Evolutionary conservation across 2,888 invertebrate species (phyloP), one percentile per base, ranked within the genome.

Genomic region (Liodrosophila aerea): DNA sequence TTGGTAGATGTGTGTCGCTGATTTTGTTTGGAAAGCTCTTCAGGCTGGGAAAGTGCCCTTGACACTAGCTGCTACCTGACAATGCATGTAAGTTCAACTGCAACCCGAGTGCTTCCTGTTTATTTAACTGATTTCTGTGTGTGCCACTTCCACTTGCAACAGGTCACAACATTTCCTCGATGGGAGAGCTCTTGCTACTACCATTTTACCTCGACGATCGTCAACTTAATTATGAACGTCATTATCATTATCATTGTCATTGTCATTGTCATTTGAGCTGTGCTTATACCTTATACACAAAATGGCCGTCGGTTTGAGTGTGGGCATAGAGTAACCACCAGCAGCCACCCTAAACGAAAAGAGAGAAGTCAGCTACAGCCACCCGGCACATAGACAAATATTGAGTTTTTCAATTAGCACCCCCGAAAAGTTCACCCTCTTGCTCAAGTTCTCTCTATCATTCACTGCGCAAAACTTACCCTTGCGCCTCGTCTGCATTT

Each of bases 391-490:
- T 68, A 76, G 70, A 74, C 75, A 81, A 76, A 80, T 77, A 81
- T 83, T 81, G 81, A 65, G 73, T 68, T 72, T 83, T 76, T 80
- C 83, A 76, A 83, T 83, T 80, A 83, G 65, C 75, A 83, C 64
- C 76, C 81, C 76, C 61, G 61, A 74, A 64, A 72, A 59, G 46
- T 66, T 33, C 37, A 54, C 37, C 53, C 16, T 49, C 49, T 22
- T 36, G 18, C 40, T 9, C 11, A 27, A 12, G 18, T 41, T 15
- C 15, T 44, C 1, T 11, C 31, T 18, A 8, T 52, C 30, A 36
- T n/a, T 30, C 34, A n/a, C 15, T 37, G 18, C 11, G 34, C 22
- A 13, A n/a, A 65, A 71, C 45, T 61, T 61, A 56, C 58, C 59
- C 66, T 59, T 44, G 37, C 43, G 50, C 31, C 12, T 40, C 41